phyloP scores from a whole-genome alignment of 2,113 vertebrate species.

The Chaenocephalus aceratus region DNA sequence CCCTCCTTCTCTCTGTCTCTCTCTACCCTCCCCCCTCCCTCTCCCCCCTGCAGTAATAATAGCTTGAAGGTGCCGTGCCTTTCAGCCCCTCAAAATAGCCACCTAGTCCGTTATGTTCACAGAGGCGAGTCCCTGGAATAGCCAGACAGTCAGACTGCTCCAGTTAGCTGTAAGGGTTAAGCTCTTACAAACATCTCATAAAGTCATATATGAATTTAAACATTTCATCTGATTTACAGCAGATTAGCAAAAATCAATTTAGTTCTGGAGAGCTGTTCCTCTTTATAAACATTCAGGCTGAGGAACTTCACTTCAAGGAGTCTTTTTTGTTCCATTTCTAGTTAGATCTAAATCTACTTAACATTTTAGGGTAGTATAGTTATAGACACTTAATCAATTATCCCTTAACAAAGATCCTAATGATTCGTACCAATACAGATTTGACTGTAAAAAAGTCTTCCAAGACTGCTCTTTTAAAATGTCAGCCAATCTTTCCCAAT shows the following conservation, averaged over 20 bases:
- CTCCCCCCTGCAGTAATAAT: slow-evolving; percentile 67
- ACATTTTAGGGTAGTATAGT: not conserved
- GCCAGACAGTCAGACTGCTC: slow-evolving; percentile 6
- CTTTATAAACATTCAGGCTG: slow-evolving; percentile 31
- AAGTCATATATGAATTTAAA: slow-evolving; percentile 10
- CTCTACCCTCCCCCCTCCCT: not conserved
- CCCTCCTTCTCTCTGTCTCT: too few relatives aligned
- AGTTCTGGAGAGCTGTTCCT: not conserved
- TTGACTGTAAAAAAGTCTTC: not conserved
- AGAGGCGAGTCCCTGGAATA: slow-evolving; percentile 30
- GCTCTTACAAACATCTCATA: slow-evolving; percentile 29
- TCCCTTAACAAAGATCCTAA: not conserved
- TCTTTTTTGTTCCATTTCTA: not conserved
- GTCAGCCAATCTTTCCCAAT: too few relatives aligned
- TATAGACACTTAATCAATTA: not conserved
- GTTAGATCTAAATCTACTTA: not conserved
- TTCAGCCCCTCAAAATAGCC: slow-evolving; percentile 68
- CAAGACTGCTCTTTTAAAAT: not conserved
- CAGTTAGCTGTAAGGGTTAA: not conserved
- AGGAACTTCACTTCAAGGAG: slow-evolving; percentile 9
- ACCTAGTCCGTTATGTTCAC: slow-evolving; percentile 5
- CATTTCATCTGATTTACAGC: slow-evolving; percentile 25
- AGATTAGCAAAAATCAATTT: slow-evolving; percentile 29
- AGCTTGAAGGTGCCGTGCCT: slow-evolving; percentile 78
- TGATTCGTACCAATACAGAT: not conserved